A percentile compares a stretch with the other conserved stretches of the same genome.
Evolutionary conservation across 2,888 invertebrate species (phyloP).

Genomic region (Terebella lapidaria): DNA sequence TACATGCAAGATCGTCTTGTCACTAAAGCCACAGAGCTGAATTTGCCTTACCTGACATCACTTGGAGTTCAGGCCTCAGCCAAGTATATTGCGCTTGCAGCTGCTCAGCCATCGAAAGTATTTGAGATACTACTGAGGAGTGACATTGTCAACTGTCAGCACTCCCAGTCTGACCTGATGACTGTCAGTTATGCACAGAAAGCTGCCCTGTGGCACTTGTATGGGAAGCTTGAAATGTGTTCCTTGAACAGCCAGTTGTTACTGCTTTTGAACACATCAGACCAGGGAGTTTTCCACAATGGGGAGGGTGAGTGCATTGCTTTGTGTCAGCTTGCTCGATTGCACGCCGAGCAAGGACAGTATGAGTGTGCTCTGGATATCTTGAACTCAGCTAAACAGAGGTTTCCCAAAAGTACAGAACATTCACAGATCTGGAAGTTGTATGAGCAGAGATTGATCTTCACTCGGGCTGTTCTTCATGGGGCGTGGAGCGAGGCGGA

Average conservation of each 20-base stretch:
- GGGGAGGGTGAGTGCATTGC: constrained; percentile 69
- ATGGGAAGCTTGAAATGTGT: constrained; percentile 75
- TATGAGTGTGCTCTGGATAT: constrained; percentile 60
- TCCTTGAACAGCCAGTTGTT: constrained; percentile 75
- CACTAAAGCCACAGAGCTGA: constrained; percentile 65
- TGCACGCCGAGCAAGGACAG: constrained; percentile 60
- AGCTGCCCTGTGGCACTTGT: constrained; percentile 80
- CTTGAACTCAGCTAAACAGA: constrained; percentile 62
- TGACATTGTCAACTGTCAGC: constrained; percentile 78
- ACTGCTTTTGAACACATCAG: constrained; percentile 70
- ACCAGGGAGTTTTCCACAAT: constrained; percentile 58
- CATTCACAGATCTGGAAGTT: constrained; percentile 65
- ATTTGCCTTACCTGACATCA: constrained; percentile 66
- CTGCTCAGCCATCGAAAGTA: constrained; percentile 40
- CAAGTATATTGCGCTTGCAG: constrained; percentile 50
- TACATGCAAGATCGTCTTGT: constrained; percentile 65
- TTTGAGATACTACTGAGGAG: constrained; percentile 75
- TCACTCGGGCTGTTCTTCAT: constrained; percentile 40
- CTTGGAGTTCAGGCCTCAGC: constrained; percentile 72
- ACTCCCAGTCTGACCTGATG: constrained; percentile 75
- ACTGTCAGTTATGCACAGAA: constrained; percentile 76
- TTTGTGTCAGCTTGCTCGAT: constrained; percentile 64
- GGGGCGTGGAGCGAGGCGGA: constrained; percentile 70
- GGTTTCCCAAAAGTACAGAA: constrained; percentile 63
- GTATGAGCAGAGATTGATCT: constrained; percentile 49